Conservation (phyloP, 1,140 invertebrate genomes). For the Tetragonula clypearis region DNA sequence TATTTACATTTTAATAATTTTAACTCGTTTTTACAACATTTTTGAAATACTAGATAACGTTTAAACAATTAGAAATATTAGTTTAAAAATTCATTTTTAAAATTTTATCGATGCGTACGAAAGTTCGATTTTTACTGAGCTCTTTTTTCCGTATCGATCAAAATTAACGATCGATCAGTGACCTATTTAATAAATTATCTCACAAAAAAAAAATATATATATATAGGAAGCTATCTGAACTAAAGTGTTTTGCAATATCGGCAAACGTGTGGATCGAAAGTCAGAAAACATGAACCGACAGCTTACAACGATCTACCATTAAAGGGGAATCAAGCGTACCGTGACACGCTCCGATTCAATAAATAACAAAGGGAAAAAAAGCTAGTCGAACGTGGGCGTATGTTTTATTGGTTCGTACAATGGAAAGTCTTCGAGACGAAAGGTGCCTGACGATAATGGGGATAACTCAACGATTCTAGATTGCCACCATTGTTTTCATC, state of each 20-base stretch:
- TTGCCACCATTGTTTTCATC: background rate
- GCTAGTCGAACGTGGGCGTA: background rate
- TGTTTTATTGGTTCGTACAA: background rate
- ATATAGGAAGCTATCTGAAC: background rate
- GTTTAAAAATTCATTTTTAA: too few relatives aligned
- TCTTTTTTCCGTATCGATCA: too few relatives aligned
- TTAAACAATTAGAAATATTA: too few relatives aligned
- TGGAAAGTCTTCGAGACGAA: background rate
- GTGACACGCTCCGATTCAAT: background rate
- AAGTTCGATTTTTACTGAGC: too few relatives aligned
- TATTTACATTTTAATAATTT: too few relatives aligned
- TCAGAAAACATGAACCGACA: background rate
- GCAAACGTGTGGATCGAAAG: background rate
- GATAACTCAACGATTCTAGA: background rate
- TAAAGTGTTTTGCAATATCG: conserved; percentile 4
- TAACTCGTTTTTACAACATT: too few relatives aligned
- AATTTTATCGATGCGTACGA: too few relatives aligned
- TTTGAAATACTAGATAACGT: too few relatives aligned
- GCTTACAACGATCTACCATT: conserved; percentile 25
- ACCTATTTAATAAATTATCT: conserved; percentile 37
- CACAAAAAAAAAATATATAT: conserved; percentile 3
- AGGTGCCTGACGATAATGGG: background rate
- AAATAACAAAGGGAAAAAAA: conserved; percentile 1
- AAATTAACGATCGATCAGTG: background rate
- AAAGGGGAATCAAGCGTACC: background rate